Conservation (phyloP, 1,140 invertebrate species). For the Drosophila nigrodunni region DNA sequence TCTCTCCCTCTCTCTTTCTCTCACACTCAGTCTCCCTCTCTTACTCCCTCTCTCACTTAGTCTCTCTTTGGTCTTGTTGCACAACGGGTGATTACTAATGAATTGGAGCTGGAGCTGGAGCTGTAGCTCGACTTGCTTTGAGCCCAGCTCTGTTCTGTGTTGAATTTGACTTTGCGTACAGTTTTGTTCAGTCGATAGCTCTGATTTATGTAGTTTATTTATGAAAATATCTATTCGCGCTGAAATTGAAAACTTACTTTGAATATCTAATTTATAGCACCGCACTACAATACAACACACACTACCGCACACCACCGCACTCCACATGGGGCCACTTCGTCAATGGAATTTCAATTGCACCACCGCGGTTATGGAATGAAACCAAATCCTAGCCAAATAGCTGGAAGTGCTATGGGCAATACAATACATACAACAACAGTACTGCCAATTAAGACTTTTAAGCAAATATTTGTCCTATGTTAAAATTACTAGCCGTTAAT, state of each 20-base stretch:
- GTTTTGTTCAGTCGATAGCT: conserved; percentile 53
- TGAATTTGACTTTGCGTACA: too few species aligned
- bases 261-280: conserved; percentile 70
- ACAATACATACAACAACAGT: too few species aligned
- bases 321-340: neutral
- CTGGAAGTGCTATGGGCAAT: too few species aligned
- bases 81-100: conserved; percentile 82
- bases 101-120: conserved; percentile 19
- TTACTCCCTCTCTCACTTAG: neutral
- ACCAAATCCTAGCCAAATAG: too few species aligned
- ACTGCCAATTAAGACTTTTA: too few species aligned
- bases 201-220: conserved; percentile 81
- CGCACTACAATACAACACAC: neutral
- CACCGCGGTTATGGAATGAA: conserved; percentile 14
- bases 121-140: conserved; percentile 19
- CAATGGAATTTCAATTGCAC: neutral
- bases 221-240: conserved; percentile 77
- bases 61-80: conserved; percentile 31
- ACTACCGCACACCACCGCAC: neutral
- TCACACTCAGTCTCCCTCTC: conserved; percentile 1
- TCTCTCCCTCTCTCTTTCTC: neutral
- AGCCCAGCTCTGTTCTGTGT: conserved; percentile 37
- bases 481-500: too few species aligned
- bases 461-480: too few species aligned
- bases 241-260: conserved; percentile 79